A percentile compares a stretch with the other conserved stretches of the same genome.
Evolutionary conservation across 1,140 invertebrate species (phyloP).

Genomic region (Pogonomyrmex californicus): DNA sequence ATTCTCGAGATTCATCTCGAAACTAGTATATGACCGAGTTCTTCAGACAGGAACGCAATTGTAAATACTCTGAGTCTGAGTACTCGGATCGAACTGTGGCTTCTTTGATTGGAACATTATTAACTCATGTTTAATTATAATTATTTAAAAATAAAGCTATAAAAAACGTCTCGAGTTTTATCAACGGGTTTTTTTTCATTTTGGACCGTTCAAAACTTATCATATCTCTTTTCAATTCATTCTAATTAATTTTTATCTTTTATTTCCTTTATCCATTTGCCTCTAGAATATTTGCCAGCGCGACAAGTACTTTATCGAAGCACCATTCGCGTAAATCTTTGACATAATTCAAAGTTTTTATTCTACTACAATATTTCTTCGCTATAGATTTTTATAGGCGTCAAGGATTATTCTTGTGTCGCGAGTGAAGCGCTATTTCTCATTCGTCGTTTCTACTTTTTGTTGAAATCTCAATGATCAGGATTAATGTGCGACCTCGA

Average conservation of each 20-base stretch:
- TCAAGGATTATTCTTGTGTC: neutral
- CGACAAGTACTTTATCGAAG: neutral
- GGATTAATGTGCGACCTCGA: slow-evolving; percentile 1
- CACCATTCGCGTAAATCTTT: neutral
- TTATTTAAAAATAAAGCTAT: neutral
- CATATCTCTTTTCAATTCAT: neutral
- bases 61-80: neutral
- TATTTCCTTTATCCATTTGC: neutral
- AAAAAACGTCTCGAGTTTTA: neutral
- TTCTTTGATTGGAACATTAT: neutral
- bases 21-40: slow-evolving; percentile 1
- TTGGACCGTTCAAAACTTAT: neutral
- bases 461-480: neutral
- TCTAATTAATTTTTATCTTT: neutral
- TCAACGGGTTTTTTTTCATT: neutral
- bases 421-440: neutral
- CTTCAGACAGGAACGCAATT: neutral
- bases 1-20: neutral
- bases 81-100: neutral
- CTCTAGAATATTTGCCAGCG: neutral
- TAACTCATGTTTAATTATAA: slow-evolving; percentile 1
- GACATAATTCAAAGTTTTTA: neutral
- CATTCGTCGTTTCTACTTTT: neutral
- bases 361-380: neutral
- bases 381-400: neutral